These are phyloP conservation scores for Chironomus riparius DNA, from an alignment of 2,888 invertebrate species.

Conservation along the genomic window DNA sequence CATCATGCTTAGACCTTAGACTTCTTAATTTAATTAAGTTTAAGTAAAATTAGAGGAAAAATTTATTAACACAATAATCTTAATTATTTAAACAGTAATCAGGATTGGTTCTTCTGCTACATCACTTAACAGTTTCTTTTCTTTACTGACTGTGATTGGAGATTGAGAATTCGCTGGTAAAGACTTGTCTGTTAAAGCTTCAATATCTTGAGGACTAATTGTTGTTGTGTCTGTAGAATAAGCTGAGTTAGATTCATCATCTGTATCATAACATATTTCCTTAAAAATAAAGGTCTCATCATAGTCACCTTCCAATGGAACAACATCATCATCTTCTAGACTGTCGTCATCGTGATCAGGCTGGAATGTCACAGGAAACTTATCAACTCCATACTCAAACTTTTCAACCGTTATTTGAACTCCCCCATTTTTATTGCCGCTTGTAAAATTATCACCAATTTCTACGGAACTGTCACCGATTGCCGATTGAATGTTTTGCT, in stretches of 20 bases:
- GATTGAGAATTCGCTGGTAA: neutral
- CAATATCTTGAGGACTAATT: neutral
- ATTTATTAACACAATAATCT: neutral
- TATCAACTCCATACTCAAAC: neutral
- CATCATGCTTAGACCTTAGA: no score
- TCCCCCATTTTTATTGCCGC: neutral
- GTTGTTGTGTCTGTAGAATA: neutral
- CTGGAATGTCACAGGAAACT: neutral
- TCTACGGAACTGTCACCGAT: neutral
- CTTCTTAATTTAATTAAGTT: no score
- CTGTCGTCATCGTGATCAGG: neutral
- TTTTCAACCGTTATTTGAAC: neutral
- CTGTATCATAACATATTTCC: neutral
- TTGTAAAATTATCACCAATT: conserved; percentile 4
- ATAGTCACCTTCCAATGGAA: neutral
- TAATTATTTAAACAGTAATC: neutral
- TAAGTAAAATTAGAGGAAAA: neutral
- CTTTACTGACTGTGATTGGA: neutral
- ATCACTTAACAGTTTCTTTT: neutral
- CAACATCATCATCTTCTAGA: neutral
- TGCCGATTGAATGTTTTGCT: neutral
- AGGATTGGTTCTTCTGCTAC: neutral
- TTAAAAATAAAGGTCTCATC: neutral
- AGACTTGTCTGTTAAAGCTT: neutral
- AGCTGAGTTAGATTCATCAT: neutral